Base-by-base conservation (phyloP, 2,797 vertebrate species). In the Jordanella pulchra region DNA sequence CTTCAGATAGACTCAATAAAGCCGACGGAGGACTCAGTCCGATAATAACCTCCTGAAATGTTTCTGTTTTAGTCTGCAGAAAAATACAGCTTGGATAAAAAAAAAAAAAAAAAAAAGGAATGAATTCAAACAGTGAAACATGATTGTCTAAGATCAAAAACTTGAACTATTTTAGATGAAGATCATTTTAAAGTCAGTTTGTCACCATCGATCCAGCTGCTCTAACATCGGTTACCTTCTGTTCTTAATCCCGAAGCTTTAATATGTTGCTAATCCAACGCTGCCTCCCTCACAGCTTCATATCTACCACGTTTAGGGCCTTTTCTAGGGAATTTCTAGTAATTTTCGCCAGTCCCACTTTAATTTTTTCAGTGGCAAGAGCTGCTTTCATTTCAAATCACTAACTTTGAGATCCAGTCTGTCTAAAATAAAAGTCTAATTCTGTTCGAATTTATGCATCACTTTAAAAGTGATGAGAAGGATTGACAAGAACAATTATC, bases 1-100 rank as follows among this genome's bases (percentile, higher is more conserved):
- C 32, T 67, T 78, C 27, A 48, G 48, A 65, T 70, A 86, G 67
- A 79, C 53, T 42, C 48, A 44, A 21, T 13, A 42, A 72, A 30
- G 61, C 42, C 9, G 63, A 66, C 21, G 72, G 27, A 63, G 28
- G 35, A 25, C 48, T 77, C 28, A 56, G 32, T 71, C 50, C 47
- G 65, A 28, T 21, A 42, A 23, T 0, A 48, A 18, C 60, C 53
- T 69, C 27, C 53, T 81, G 53, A 48, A 27, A n/a, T 7, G 55
- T 61, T 63, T 72, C 25, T 3, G 5, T 65, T 71, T 69, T 12
- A 68, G 27, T 67, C 64, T 71, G 44, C 35, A 60, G 54, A 42
- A 78, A 58, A 71, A 0, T 48, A 55, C 28, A 58, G 30, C 17
- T 50, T 27, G 35, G 9, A 39, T 39, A 2, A 35, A 35, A 39